A percentile compares a stretch with the other conserved stretches of the same genome.
Evolutionary conservation across 2,113 vertebrate genomes (phyloP).

Genomic region (Oreochromis aureus): DNA sequence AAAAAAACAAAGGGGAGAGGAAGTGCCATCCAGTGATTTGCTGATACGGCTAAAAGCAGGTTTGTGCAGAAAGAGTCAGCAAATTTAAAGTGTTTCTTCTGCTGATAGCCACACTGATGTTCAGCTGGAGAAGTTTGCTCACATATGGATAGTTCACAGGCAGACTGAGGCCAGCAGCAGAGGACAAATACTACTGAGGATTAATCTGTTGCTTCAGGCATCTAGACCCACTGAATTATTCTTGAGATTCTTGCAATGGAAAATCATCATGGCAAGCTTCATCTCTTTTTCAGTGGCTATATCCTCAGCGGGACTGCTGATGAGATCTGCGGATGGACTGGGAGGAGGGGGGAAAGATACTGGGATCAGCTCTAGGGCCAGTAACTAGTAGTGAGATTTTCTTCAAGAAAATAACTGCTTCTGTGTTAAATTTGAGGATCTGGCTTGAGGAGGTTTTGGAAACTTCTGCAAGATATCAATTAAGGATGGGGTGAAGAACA

Average conservation of each 20-base stretch:
- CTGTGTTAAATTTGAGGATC: not conserved
- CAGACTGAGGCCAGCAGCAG: not conserved
- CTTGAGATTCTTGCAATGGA: not conserved
- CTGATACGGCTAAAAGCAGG: slow-evolving; percentile 10
- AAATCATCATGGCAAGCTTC: slow-evolving; percentile 5
- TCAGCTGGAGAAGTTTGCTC: not conserved
- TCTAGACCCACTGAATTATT: slow-evolving; percentile 16
- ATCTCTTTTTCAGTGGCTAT: slow-evolving; percentile 12
- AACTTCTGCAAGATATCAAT: not conserved
- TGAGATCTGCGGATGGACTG: not conserved
- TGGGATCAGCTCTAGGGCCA: not conserved
- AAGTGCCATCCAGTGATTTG: slow-evolving; percentile 9
- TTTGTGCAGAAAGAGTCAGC: slow-evolving; percentile 2
- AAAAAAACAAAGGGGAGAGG: not conserved
- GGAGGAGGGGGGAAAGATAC: not conserved
- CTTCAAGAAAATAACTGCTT: not conserved
- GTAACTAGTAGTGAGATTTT: not conserved
- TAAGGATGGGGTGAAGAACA: not conserved
- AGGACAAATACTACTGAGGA: slow-evolving; percentile 14
- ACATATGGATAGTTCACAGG: not conserved
- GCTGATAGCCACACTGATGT: not conserved
- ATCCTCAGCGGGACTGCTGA: not conserved
- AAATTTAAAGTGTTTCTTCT: slow-evolving; percentile 13
- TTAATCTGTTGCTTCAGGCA: slow-evolving; percentile 27
- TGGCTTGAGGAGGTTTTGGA: not conserved